These are phyloP conservation scores for Palloptera scutellata DNA, from an alignment of 2,888 invertebrate species.

Conservation along the genomic window DNA sequence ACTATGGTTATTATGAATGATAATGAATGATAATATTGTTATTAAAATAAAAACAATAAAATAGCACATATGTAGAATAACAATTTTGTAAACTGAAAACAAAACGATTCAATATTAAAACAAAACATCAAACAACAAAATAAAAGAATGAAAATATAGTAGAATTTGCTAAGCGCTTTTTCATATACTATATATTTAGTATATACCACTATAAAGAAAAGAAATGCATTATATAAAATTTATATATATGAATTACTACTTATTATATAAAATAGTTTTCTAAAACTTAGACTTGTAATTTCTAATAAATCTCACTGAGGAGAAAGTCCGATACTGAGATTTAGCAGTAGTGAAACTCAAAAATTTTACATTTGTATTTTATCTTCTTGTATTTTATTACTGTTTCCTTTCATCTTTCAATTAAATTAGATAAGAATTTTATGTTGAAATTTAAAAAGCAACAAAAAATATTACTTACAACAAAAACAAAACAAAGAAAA, in stretches of 20 bases:
- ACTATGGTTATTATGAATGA: background rate
- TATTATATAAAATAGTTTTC: background rate
- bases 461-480: slow-evolving; percentile 50
- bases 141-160: background rate
- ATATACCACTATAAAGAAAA: slow-evolving; percentile 3
- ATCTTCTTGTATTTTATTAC: slow-evolving; percentile 22
- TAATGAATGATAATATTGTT: slow-evolving; percentile 3
- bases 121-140: slow-evolving; percentile 3
- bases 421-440: slow-evolving; percentile 46
- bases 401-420: slow-evolving; percentile 43
- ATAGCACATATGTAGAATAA: background rate
- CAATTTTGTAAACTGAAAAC: background rate
- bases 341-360: slow-evolving; percentile 5
- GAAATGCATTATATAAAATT: slow-evolving; percentile 11
- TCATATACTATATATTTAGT: slow-evolving; percentile 8
- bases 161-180: background rate
- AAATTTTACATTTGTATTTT: slow-evolving; percentile 18
- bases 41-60: background rate
- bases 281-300: too few species aligned
- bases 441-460: slow-evolving; percentile 43
- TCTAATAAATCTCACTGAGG: too few species aligned
- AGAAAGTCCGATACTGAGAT: slow-evolving; percentile 8
- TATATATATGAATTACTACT: slow-evolving; percentile 7
- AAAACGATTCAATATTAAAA: background rate
- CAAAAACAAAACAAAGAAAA: slow-evolving; percentile 27